Base-by-base conservation (phyloP, 2,797 vertebrate genomes). In the Paguma larvata region DNA sequence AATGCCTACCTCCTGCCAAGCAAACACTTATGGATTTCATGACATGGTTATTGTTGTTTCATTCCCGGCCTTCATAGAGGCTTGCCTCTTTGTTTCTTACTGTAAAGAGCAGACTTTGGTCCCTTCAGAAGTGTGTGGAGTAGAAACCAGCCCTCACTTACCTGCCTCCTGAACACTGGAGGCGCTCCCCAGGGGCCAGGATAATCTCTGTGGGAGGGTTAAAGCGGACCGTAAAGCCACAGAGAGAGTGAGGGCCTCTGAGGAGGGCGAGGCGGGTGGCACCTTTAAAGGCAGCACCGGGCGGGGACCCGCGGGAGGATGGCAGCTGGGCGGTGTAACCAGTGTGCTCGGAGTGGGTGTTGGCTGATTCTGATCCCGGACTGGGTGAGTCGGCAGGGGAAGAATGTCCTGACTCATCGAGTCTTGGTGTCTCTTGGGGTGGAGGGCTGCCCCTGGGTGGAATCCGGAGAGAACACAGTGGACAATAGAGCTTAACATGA, bases 381-480 rank as follows among this genome's bases (percentile, higher is more conserved):
- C 2, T 1, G 86, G 83, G 59, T 23, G 96, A 90, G 44, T 92
- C 32, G 2, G 48, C 73, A 2, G 34, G 67, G 65, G 59, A 86
- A 63, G 77, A 95, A 94, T 73, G 80, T 88, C 78, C 93, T 96
- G 95, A 96, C 77, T 95, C 93, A 97, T 14, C 48, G 0, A 4
- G 27, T 53, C 80, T 93, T 70, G 3, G 84, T 73, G 89, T 89
- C 95, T 98, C 82, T 62, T 11, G 6, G 41, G 86, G 84, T 30
- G 38, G 77, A 70, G 59, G 48, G 80, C 73, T 67, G 38, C 53
- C 34, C 13, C 32, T 0, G 3, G 25, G 46, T 79, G 34, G 72
- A 63, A 30, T 88, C 48, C 48, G 79, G 34, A 73, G 56, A 78
- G 68, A 72, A 80, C 91, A 75, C 68, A 56, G 23, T 0, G n/a